Base-by-base conservation (phyloP, 2,113 vertebrate genomes). In the Mormoops blainvillei region DNA sequence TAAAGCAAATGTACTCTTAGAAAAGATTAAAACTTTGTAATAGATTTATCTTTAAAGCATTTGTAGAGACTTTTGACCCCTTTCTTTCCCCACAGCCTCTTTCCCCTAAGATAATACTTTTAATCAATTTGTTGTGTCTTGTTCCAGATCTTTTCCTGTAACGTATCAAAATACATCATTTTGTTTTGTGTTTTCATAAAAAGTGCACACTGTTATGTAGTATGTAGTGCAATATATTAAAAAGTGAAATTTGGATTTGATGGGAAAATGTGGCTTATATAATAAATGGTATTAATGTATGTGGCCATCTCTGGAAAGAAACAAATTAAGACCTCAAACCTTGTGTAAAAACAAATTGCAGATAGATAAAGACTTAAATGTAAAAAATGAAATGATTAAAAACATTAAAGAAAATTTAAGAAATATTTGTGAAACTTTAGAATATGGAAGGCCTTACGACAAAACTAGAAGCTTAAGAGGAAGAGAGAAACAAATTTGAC, bases 131-230 rank as follows among this genome's bases (percentile, higher is more conserved):
- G 43, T 18, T 71, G 36, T 52, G 43, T 85, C 52, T 76, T 63
- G 43, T 85, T 96, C 33, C 68, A 89, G 13, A 56, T 63, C 15
- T 89, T 89, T 89, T 54, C 26, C 76, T 82, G 38, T 82, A 76
- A 90, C 31, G 65, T 88, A 26, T 43, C 24, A 43, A 90, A 84
- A 56, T 54, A 54, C 10, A 33, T 87, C 71, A 38, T 86, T 78
- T 91, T 74, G 50, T 95, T 67, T 70, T 85, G 6, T 87, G 50
- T 76, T 94, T 81, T 95, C 33, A 82, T 93, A 94, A 94, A 54
- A 56, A 82, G 93, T 77, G 3, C 1, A 38, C 11, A 52, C 43
- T 48, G 31, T 45, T 82, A n/a, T 67, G 15, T 83, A 43, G 26
- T 76, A 19, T 89, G 1, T 90, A n/a, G n/a, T 52, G 36, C 43